Percentiles rank a stretch among this genome's conserved stretches.
Conservation (phyloP, 2,797 vertebrate species). For the Helostoma temminkii region DNA sequence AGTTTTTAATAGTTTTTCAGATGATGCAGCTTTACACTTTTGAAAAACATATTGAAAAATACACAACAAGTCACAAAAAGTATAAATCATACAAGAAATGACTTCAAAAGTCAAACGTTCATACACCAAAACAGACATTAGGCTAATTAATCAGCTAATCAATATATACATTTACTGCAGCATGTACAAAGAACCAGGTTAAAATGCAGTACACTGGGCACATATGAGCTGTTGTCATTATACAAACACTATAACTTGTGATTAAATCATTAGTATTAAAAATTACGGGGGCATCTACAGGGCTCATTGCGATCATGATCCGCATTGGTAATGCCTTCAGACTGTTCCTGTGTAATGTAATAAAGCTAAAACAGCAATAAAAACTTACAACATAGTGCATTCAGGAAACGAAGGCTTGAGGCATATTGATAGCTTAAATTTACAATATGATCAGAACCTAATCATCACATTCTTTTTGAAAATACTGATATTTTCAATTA, state of each 20-base stretch:
- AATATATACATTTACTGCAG: conserved; percentile 72
- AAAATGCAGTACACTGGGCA: conserved; percentile 68
- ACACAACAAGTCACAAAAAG: conserved; percentile 60
- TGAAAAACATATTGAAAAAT: conserved; percentile 72
- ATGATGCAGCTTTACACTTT: conserved; percentile 66
- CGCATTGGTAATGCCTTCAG: conserved; percentile 23
- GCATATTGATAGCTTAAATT: background rate
- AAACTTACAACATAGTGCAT: conserved; percentile 44
- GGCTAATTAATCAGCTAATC: conserved; percentile 62
- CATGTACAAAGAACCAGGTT: conserved; percentile 71
- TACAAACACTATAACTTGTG: conserved; percentile 45
- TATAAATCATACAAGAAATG: conserved; percentile 73
- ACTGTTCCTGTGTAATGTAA: conserved; percentile 12
- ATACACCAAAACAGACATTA: conserved; percentile 65
- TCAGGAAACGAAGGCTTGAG: conserved; percentile 22
- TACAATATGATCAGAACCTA: conserved; percentile 1
- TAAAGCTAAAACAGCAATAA: conserved; percentile 45
- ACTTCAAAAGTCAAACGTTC: conserved; percentile 68
- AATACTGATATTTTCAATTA: background rate
- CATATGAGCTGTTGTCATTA: conserved; percentile 51
- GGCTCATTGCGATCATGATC: conserved; percentile 32
- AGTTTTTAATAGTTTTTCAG: conserved; percentile 75
- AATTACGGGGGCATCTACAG: conserved; percentile 28
- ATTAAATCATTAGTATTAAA: conserved; percentile 41
- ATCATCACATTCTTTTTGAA: background rate